phyloP scores from a whole-genome alignment of 2,888 invertebrate genomes.

The Nipponacmea schrenckii region DNA sequence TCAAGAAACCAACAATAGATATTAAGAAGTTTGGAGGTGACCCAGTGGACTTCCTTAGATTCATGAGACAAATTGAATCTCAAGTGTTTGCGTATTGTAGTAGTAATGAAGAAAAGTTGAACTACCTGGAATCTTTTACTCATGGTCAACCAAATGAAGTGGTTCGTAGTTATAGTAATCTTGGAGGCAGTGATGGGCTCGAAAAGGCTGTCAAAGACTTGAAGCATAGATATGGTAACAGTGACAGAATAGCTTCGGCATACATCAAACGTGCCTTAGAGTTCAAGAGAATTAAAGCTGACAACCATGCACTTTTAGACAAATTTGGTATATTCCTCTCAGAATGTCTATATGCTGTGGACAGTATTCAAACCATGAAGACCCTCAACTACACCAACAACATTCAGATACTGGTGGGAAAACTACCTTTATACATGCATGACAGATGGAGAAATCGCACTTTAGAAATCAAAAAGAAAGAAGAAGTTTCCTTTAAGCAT shows the following conservation, averaged over 20 bases:
- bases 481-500: not conserved
- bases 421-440: conserved; percentile 20
- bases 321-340: too few species aligned
- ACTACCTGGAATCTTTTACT: not conserved
- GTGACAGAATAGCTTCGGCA: conserved; percentile 18
- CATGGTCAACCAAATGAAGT: not conserved
- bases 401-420: too few species aligned
- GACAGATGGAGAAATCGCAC: conserved; percentile 21
- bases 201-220: conserved; percentile 5
- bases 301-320: conserved; percentile 16
- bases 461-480: not conserved
- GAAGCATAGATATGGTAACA: conserved; percentile 18
- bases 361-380: too few species aligned
- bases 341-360: too few species aligned
- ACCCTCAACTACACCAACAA: too few species aligned
- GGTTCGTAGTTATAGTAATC: not conserved
- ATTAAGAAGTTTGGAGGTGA: not conserved
- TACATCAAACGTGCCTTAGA: conserved; percentile 20
- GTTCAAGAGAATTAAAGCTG: conserved; percentile 20
- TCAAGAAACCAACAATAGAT: not conserved
- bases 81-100: not conserved
- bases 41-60: not conserved
- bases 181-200: not conserved
- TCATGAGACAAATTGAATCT: not conserved
- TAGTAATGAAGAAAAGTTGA: not conserved